These are phyloP conservation scores for Cyrtonyx montezumae DNA, from an alignment of 2,113 vertebrate species.

Conservation along the genomic window DNA sequence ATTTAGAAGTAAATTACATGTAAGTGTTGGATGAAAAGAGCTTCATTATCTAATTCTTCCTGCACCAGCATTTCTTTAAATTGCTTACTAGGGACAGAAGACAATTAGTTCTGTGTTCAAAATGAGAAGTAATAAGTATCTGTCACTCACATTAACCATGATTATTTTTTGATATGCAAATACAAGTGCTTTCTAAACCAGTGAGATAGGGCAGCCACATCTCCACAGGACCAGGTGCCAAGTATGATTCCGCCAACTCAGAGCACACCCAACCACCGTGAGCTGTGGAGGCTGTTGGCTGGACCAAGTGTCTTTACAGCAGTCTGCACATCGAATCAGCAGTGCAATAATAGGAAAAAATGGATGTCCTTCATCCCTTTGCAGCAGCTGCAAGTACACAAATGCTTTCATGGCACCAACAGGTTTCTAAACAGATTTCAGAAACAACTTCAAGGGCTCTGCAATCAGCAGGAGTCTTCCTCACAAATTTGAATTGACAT, in stretches of 20 bases:
- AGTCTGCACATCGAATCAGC: background rate
- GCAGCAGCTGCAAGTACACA: background rate
- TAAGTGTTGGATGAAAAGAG: conserved; percentile 67
- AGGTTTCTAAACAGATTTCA: background rate
- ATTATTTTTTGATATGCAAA: conserved; percentile 38
- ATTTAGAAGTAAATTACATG: conserved; percentile 72
- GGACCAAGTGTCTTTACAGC: background rate
- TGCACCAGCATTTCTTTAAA: conserved; percentile 72
- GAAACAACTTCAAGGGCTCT: background rate
- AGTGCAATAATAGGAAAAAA: background rate
- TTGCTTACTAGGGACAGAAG: conserved; percentile 66
- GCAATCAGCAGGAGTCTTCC: background rate
- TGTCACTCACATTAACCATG: conserved; percentile 41
- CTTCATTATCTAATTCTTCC: conserved; percentile 74
- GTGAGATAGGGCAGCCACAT: background rate
- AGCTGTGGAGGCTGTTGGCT: background rate
- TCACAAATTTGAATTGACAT: background rate
- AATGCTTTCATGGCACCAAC: background rate
- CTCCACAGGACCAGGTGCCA: background rate
- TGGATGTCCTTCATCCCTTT: background rate
- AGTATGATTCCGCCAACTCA: background rate
- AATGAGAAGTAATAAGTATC: conserved; percentile 51
- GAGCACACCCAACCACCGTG: background rate
- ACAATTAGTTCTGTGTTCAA: conserved; percentile 65
- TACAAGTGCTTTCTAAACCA: background rate